Base-by-base conservation (phyloP, 2,888 invertebrate genomes). In the Agrochola circellaris region DNA sequence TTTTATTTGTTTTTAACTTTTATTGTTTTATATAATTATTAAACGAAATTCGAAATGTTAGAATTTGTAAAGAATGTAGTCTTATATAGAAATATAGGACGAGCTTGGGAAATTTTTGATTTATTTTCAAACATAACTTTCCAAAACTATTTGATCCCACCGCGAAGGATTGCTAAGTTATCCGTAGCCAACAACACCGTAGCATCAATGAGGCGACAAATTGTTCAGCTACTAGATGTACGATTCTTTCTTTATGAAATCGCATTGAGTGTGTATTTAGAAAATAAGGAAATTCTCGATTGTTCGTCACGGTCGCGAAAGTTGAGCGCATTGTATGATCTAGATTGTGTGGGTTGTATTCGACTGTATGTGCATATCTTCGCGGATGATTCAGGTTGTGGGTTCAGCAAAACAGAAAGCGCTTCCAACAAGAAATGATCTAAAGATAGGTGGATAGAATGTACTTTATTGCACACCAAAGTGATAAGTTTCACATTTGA, bases 221-320 rank as follows among this genome's bases (percentile, higher is more conserved):
- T 80, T 71, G 34, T 60, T 45, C 23, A 45, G 30, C 38, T 34
- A 69, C 38, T 34, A 69, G 72, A 54, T 62, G n/a, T 74, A 75
- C 70, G 56, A 77, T 70, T 81, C 64, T 77, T 84, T 73, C 81
- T 84, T 75, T 72, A 84, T 85, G 85, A 85, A 84, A 85, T 70
- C 75, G 74, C 66, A 78, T 56, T 26, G 61, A 68, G 64, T 84
- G 66, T 80, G 84, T 77, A 73, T 84, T 85, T 84, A 84, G 83
- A 84, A 84, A 84, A 82, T 67, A 84, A 84, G 83, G 83, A 84
- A 84, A 84, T 72, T 81, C 73, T 84, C 73, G 69, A 81, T 83
- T 83, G 81, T 83, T 84, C 64, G 71, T 69, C 58, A 60, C 56
- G 62, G 69, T 56, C 58, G 85, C 48, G 83, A 84, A 84, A 84